Evolutionary conservation across 2,797 vertebrate genomes (phyloP).

Genomic region (Scolopax rusticola): DNA sequence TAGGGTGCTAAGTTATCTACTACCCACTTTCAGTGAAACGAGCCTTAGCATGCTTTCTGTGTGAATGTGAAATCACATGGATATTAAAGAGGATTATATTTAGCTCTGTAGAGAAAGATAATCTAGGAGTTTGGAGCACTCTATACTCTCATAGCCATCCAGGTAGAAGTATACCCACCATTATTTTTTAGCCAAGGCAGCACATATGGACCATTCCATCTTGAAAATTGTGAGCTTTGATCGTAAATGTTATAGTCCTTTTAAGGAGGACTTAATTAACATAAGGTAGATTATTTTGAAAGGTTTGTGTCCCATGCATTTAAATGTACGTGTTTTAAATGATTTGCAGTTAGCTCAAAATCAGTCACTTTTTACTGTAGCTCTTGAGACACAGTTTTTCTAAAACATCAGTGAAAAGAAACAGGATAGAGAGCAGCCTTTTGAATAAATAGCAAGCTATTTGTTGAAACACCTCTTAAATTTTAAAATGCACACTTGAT

Average conservation of each 20-base stretch:
- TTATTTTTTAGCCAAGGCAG: neutral
- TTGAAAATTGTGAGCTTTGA: constrained; percentile 14
- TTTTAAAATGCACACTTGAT: neutral
- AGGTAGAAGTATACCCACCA: neutral
- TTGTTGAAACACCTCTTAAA: neutral
- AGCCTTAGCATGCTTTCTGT: neutral
- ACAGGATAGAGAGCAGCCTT: neutral
- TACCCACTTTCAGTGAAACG: neutral
- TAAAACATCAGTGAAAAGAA: constrained; percentile 2
- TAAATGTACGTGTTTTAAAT: neutral
- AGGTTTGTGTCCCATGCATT: neutral
- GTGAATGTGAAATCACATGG: neutral
- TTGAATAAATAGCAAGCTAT: neutral
- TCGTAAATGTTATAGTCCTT: neutral
- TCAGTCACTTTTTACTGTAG: neutral
- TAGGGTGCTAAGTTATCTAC: neutral
- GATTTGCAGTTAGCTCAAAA: neutral
- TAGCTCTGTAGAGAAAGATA: neutral
- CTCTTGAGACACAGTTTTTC: neutral
- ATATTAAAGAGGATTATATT: neutral
- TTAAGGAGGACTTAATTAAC: constrained; percentile 8
- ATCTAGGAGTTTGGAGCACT: neutral
- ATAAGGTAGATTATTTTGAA: neutral
- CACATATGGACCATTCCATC: neutral
- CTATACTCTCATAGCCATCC: neutral